Evolutionary conservation across 2,797 vertebrate species (phyloP).

Genomic region (Oreortyx pictus): DNA sequence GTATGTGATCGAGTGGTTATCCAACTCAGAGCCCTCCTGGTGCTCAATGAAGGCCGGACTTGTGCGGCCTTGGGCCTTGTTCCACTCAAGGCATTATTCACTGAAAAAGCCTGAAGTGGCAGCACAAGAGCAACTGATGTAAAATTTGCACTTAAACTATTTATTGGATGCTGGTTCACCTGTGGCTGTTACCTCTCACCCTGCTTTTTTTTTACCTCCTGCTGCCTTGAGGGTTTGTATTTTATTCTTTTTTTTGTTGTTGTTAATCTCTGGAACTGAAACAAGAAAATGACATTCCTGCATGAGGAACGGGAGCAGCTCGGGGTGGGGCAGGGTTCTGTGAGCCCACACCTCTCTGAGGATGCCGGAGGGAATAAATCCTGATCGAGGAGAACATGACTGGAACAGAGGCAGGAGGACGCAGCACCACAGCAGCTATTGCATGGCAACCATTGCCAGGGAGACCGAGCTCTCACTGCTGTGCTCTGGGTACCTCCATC

Average conservation of each 20-base stretch:
- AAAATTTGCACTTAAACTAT: background rate
- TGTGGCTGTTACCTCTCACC: background rate
- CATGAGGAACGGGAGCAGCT: background rate
- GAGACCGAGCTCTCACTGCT: constrained; percentile 26
- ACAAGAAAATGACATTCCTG: background rate
- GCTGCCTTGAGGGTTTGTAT: background rate
- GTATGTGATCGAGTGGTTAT: accelerated
- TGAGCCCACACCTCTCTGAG: background rate
- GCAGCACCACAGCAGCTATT: background rate
- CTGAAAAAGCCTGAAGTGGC: background rate
- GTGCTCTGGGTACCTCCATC: background rate
- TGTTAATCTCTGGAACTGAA: background rate
- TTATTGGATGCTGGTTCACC: background rate
- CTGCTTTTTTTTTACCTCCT: background rate
- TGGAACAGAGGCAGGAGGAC: background rate
- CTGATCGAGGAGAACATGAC: background rate
- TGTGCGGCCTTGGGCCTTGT: accelerated
- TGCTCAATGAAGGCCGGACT: accelerated
- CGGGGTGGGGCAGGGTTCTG: background rate
- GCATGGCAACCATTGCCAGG: constrained; percentile 68
- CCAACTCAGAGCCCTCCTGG: background rate
- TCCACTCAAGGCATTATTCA: accelerated
- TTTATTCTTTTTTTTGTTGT: too few relatives aligned
- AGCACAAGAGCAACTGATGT: accelerated
- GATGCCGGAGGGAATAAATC: accelerated